Evolutionary conservation across 2,113 vertebrate genomes (phyloP).

Genomic region (Equus quagga): DNA sequence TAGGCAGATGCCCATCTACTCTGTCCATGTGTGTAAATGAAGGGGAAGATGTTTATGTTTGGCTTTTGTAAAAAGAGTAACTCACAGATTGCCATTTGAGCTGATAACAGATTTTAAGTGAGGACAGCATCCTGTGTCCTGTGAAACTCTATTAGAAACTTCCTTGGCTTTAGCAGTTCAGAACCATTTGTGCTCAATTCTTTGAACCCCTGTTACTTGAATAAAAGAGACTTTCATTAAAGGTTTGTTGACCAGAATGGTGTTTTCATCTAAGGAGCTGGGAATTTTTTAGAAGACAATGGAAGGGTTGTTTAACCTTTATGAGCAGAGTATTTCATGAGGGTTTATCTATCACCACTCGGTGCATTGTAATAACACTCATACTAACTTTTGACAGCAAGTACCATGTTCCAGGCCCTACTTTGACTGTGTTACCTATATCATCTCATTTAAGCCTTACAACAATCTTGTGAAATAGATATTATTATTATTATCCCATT

Average conservation of each 20-base stretch:
- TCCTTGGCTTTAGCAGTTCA: not conserved
- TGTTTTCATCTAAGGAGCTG: not conserved
- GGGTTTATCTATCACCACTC: not conserved
- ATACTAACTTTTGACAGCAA: not conserved
- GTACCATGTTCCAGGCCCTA: not conserved
- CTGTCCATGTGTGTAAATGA: not conserved
- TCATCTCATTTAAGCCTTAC: slow-evolving; percentile 36
- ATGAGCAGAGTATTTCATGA: not conserved
- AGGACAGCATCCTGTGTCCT: not conserved
- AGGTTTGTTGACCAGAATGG: not conserved
- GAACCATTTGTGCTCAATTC: not conserved
- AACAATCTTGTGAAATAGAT: not conserved
- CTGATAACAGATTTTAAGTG: not conserved
- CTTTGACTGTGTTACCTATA: not conserved
- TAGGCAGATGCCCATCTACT: not conserved
- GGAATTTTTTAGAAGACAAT: not conserved
- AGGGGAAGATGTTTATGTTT: not conserved
- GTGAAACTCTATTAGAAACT: not conserved
- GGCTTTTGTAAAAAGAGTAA: not conserved
- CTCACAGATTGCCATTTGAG: not conserved
- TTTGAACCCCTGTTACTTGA: not conserved
- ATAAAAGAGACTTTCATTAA: not conserved
- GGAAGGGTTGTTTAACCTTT: not conserved
- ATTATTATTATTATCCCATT: not conserved
- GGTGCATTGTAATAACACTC: not conserved